Evolutionary conservation across 2,888 invertebrate genomes (phyloP), one percentile per base, ranked within the genome.

Genomic region (Colostygia pectinataria): DNA sequence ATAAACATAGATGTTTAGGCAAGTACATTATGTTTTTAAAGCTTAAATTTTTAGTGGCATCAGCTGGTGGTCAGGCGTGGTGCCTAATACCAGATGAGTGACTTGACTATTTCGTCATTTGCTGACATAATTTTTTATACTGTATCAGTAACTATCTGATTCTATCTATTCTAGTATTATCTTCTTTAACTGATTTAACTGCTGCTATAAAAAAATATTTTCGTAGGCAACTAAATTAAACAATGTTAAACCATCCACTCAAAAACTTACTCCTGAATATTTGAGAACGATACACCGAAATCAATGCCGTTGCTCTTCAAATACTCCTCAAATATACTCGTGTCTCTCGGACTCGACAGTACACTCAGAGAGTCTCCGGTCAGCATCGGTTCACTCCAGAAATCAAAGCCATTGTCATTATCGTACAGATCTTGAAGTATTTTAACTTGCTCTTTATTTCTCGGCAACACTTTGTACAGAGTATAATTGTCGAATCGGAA

Each of bases 381-480:
- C 0, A 59, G 71, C 9, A 62, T 77, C 23, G 71, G 89, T 45
- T 73, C 84, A 64, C 74, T 85, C 83, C 76, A 91, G 50, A 83
- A 92, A 76, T 81, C 91, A 61, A 61, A 91, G 59, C 63, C 84
- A 56, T 51, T 66, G 64, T 71, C 88, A 14, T 68, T 62, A 57
- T 75, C 61, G 59, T 91, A 84, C 24, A 93, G 65, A 5, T 83
- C 63, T 65, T 83, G 82, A 5, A 94, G 77, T 10, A 87, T 54
- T 28, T 76, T 71, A 15, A 92, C 68, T 27, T 94, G 91, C 0
- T 83, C 71, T 0, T 66, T 59, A 57, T 78, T 91, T 50, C 79
- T 71, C 0, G 93, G 92, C 0, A 77, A 68, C 3, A 93, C 74
- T 68, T 92, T 90, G 59, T 91, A 93, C 4, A 94, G 83, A 10